These are phyloP conservation scores for Psittacula echo DNA, from an alignment of 2,797 vertebrate genomes.

Conservation along the genomic window DNA sequence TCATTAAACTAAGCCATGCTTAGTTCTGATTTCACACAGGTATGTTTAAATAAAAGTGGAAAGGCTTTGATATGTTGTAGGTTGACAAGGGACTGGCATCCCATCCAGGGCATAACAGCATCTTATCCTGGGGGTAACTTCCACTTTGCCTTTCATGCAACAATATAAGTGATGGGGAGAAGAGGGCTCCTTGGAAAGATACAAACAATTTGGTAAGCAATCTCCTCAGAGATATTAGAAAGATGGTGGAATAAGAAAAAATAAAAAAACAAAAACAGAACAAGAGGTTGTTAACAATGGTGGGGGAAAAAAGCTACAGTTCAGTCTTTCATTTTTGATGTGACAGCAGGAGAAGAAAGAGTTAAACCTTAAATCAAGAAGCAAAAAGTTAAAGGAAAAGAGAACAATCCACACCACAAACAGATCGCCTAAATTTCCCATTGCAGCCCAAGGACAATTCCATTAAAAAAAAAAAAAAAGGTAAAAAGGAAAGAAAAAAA, in stretches of 20 bases:
- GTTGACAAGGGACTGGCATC: background rate
- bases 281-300: background rate
- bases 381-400: slow-evolving; percentile 75
- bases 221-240: background rate
- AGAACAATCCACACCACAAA: background rate
- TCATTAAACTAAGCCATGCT: background rate
- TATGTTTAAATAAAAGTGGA: background rate
- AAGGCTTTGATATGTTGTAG: background rate
- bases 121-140: background rate
- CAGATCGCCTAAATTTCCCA: slow-evolving; percentile 77
- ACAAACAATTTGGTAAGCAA: rapidly evolving
- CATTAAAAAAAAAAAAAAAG: slow-evolving; percentile 58
- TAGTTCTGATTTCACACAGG: background rate
- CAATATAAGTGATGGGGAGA: background rate
- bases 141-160: rapidly evolving
- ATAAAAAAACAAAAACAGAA: background rate
- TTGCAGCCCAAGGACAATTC: slow-evolving; percentile 77
- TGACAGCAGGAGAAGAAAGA: background rate
- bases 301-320: background rate
- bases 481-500: background rate
- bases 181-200: background rate
- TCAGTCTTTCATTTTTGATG: background rate
- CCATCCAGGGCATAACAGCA: background rate
- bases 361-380: slow-evolving; percentile 56
- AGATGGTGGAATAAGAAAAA: background rate